Evolutionary conservation across 1,140 invertebrate species (phyloP), one percentile per base, ranked within the genome.

Genomic region (Danaus melanippus): DNA sequence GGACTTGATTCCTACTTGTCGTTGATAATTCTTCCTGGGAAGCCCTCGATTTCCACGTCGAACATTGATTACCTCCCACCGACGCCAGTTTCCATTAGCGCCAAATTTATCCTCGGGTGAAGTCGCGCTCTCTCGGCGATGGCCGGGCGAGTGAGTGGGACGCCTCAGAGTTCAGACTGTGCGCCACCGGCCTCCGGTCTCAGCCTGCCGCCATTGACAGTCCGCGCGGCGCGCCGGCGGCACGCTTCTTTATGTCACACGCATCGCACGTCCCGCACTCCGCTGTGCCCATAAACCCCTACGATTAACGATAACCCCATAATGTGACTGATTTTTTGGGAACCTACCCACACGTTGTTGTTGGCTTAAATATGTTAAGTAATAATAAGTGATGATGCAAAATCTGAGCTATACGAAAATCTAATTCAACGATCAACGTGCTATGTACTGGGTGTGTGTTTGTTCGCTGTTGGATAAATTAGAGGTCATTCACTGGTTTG

Each of bases 61-160:
- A 84, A 79, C 81, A 86, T 84, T 84, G 84, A 86, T 86, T 84
- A 81, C 75, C 78, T 74, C 78, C 69, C 78, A 79, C 75, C 75
- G 69, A 69, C 65, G 75, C 73, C 74, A 75, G 75, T 75, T 79
- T 77, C 75, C 63, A 80, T 84, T 82, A 82, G 83, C 75, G 80
- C 79, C 80, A 86, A 84, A 84, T 81, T 83, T 84, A 84, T 79
- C 82, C 71, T 86, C 80, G 79, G 76, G 65, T 60, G 62, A 62
- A 68, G 73, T 82, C 81, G 81, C 67, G 65, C 58, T 46, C 55
- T 54, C 46, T 81, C 81, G 81, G 78, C 67, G 55, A 12, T 45
- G 69, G 71, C 69, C 69, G 67, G 65, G 71, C 58, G 67, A 60
- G 67, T 66, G 75, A 75, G 76, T 61, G 74, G 66, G 77, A 75